Evolutionary conservation across 1,140 invertebrate species (phyloP).

Genomic region (Zaprionus kolodkinae): DNA sequence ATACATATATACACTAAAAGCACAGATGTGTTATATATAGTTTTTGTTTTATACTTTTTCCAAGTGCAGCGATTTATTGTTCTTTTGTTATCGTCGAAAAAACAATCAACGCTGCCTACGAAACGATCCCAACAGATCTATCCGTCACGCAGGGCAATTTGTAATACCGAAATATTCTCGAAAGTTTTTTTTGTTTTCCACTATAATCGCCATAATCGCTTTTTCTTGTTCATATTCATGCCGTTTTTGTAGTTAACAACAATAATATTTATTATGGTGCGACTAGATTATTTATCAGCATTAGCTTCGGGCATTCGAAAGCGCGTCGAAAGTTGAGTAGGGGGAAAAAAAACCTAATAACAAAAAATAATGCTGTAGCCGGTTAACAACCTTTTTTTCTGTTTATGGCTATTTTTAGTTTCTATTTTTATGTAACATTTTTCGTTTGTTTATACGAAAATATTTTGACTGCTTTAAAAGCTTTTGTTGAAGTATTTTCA

Average conservation of each 20-base stretch:
- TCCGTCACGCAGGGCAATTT: constrained; percentile 69
- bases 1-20: constrained; percentile 1
- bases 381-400: constrained; percentile 1
- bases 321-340: neutral
- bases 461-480: neutral
- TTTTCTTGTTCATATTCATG: constrained; percentile 27
- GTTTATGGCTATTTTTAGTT: neutral
- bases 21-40: neutral
- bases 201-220: neutral
- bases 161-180: constrained; percentile 24
- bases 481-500: neutral
- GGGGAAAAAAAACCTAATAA: neutral
- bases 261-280: constrained; percentile 10
- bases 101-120: constrained; percentile 11
- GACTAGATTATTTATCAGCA: neutral
- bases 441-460: constrained; percentile 1
- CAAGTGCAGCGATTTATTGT: constrained; percentile 30
- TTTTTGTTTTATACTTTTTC: neutral
- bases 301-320: neutral
- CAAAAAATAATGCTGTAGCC: neutral
- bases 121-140: constrained; percentile 49
- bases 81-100: constrained; percentile 49
- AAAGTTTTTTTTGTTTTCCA: neutral
- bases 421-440: neutral
- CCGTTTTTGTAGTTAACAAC: constrained; percentile 30